Evolutionary conservation across 2,113 vertebrate genomes (phyloP).

Genomic region (Psittacula cyanocephala): DNA sequence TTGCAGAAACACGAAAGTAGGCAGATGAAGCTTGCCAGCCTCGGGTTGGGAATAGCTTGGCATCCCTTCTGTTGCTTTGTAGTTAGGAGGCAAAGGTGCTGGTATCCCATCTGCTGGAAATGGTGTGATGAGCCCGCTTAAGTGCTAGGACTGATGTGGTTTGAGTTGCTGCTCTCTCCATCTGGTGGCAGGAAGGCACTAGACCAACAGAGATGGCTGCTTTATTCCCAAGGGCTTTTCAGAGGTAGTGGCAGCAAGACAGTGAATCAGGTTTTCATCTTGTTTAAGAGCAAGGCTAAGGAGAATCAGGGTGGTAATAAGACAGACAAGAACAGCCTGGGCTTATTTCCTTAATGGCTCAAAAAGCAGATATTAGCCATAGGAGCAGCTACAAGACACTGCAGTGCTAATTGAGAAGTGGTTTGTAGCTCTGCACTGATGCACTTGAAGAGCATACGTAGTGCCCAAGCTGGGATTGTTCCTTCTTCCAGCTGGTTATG

Average conservation of each 20-base stretch:
- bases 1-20: neutral
- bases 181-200: conserved; percentile 10
- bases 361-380: neutral
- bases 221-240: neutral
- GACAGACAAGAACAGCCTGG: neutral
- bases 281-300: neutral
- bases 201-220: neutral
- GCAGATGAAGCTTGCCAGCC: conserved; percentile 29
- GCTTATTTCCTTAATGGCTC: neutral
- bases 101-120: neutral
- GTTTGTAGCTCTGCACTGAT: neutral
- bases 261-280: neutral
- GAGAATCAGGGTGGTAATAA: neutral
- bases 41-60: neutral
- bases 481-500: neutral
- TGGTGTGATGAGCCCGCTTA: neutral
- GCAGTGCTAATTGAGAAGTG: neutral
- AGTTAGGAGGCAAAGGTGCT: conserved; percentile 41
- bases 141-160: neutral
- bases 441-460: neutral
- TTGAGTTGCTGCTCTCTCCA: neutral
- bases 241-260: neutral
- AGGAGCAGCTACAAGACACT: neutral
- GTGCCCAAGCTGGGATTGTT: neutral
- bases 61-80: conserved; percentile 16